Base-by-base conservation (phyloP, 2,113 vertebrate species). In the Crotophaga sulcirostris region DNA sequence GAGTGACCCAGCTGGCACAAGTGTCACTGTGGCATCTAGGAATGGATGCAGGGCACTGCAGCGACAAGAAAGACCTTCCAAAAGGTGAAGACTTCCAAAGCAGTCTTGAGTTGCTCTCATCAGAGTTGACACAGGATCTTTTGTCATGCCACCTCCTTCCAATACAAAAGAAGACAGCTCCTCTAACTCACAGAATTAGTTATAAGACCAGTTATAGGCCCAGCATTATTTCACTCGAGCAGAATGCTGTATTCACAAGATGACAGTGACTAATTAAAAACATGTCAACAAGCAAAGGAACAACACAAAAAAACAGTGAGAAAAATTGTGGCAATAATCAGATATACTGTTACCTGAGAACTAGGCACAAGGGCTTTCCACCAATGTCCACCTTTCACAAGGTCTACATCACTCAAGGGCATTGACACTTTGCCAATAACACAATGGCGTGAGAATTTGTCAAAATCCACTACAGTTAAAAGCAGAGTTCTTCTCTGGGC, bases 301-400 rank as follows among this genome's bases (percentile, higher is more conserved):
- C 49, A 2, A 0, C 59, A 79, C 28, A 34, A 66, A 82, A 33
- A 76, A 33, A 38, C 33, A 88, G 56, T 0, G 1, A 86, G 68
- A 88, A 68, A 74, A 94, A 79, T 6, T 2, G 56, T 52, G 47
- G 47, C 78, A 89, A 95, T 45, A 89, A 76, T 89, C 40, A 17
- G 52, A 84, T 86, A 90, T 92, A 96, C 89, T 34, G 75, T 98
- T 98, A 99, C 99, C 99, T 99, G 99, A 38, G 98, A 98, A 66
- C 99, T 99, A 94, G 99, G 99, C 62, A 99, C 97, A 91, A 99
- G 98, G 7, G 99, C 98, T 96, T 98, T 99, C 99, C 99, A 99
- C 99, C 99, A 99, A 96, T 99, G 99, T 25, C 99, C 99, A 3
- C 99, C 99, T 91, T 98, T 99, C 81, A 99, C 99, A 95, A 99